Conservation (phyloP, 2,888 invertebrate genomes). For the Tineola bisselliella region DNA sequence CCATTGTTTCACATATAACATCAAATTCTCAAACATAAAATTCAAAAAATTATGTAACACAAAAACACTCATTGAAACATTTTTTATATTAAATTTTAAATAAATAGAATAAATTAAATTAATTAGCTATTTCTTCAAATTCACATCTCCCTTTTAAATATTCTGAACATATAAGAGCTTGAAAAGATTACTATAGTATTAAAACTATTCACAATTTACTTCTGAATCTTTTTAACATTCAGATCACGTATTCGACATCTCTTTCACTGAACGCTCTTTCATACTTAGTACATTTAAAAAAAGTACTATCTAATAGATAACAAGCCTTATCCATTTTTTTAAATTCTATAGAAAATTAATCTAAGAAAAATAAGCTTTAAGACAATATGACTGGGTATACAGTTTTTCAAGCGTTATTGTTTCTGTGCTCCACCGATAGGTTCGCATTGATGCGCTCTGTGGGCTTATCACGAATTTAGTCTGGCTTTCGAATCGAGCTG, state of each 20-base stretch:
- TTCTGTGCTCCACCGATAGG: no score
- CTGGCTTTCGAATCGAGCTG: no score
- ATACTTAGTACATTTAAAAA: neutral
- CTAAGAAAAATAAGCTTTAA: neutral
- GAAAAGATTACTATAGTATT: neutral
- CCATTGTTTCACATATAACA: no score
- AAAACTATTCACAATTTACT: constrained; percentile 4
- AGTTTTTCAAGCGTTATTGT: no score
- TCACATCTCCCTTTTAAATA: neutral
- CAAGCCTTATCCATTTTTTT: neutral
- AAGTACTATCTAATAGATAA: neutral
- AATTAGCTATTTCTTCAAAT: neutral
- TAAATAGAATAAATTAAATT: neutral
- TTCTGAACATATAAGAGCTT: neutral
- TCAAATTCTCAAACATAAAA: no score
- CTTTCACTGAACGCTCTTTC: neutral
- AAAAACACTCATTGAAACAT: no score
- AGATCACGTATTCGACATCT: constrained; percentile 5
- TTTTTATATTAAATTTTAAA: no score
- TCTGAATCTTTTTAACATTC: neutral
- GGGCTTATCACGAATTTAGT: no score
- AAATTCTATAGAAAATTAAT: neutral
- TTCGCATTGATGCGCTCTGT: no score
- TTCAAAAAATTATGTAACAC: no score
- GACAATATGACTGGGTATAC: no score